phyloP scores from a whole-genome alignment of 2,888 invertebrate species.

The Odontocerum albicorne region DNA sequence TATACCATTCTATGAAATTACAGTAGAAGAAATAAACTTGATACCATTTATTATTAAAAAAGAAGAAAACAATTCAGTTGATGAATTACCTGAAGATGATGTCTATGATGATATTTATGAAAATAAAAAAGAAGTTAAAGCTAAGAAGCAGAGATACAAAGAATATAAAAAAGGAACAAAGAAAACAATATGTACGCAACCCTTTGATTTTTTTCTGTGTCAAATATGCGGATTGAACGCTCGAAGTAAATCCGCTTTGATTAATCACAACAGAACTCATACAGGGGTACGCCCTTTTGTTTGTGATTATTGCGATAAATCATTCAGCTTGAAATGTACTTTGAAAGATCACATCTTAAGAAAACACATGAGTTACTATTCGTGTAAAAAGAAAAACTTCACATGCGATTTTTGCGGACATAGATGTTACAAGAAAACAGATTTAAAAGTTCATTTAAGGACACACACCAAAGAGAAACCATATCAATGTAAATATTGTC shows the following conservation, averaged over 20 bases:
- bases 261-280: constrained; percentile 22
- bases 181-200: neutral
- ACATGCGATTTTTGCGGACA: constrained; percentile 50
- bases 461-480: constrained; percentile 52
- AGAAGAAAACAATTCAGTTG: neutral
- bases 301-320: constrained; percentile 13
- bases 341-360: constrained; percentile 19
- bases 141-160: neutral
- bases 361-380: constrained; percentile 3
- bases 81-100: neutral
- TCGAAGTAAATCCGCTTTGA: constrained; percentile 16
- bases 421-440: constrained; percentile 45
- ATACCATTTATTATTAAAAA: no score
- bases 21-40: no score
- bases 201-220: no score
- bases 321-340: constrained; percentile 19
- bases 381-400: constrained; percentile 4
- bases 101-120: neutral
- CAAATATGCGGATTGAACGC: neutral
- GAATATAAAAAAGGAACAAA: no score
- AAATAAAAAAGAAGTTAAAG: no score
- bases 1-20: no score
- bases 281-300: constrained; percentile 22
- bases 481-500: constrained; percentile 45
- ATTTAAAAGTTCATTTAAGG: constrained; percentile 47